phyloP scores from a whole-genome alignment of 2,888 invertebrate genomes.

The Diarsia mendica region DNA sequence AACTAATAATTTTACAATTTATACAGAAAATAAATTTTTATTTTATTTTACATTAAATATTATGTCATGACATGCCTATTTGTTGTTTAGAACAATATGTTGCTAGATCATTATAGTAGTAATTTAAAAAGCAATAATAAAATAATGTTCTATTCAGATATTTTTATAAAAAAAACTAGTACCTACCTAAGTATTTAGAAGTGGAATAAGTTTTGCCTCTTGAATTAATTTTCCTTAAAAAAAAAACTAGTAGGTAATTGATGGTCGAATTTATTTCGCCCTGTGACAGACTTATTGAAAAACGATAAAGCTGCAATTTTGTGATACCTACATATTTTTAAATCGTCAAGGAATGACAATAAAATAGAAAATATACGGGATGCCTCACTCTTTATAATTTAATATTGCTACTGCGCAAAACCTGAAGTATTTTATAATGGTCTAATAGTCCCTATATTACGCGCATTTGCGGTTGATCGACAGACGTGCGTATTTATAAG shows the following conservation, averaged over 20 bases:
- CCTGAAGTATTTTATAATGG: slow-evolving; percentile 42
- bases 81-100: neutral
- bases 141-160: neutral
- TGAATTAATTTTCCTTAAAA: no score
- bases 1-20: slow-evolving; percentile 26
- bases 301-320: slow-evolving; percentile 10
- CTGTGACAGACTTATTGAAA: neutral
- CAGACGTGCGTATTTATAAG: slow-evolving; percentile 49
- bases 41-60: slow-evolving; percentile 18
- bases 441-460: slow-evolving; percentile 30
- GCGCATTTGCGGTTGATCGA: slow-evolving; percentile 50
- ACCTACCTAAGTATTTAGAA: neutral
- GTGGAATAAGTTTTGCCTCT: neutral
- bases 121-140: no score
- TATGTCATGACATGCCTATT: neutral
- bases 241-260: neutral
- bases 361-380: slow-evolving; percentile 9
- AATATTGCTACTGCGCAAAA: slow-evolving; percentile 16
- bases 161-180: neutral
- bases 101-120: neutral
- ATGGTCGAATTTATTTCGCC: slow-evolving; percentile 1
- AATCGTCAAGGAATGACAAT: neutral
- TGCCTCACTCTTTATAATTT: neutral
- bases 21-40: slow-evolving; percentile 11
- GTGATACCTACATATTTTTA: neutral